A percentile compares a stretch with the other conserved stretches of the same genome.
phyloP scores from a whole-genome alignment of 2,113 vertebrate genomes.

The Orientallactaga bullata region DNA sequence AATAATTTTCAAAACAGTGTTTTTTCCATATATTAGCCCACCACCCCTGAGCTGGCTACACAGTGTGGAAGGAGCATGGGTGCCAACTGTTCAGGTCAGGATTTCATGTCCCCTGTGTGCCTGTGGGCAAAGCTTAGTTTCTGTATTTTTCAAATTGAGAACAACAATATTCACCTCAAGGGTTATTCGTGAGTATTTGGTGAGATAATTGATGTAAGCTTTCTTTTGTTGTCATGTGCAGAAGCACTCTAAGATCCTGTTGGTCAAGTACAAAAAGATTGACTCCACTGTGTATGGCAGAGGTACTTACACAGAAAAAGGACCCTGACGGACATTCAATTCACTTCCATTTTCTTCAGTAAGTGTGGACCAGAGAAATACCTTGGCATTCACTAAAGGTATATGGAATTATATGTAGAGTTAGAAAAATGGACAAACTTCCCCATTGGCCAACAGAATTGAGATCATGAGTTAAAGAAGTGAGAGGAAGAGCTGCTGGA shows the following conservation, averaged over 20 bases:
- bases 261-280: background rate
- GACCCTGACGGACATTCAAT: background rate
- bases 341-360: background rate
- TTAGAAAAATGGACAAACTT: background rate
- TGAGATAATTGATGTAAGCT: conserved; percentile 2
- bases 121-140: conserved; percentile 24
- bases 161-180: background rate
- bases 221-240: background rate
- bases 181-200: background rate
- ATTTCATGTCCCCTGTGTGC: background rate
- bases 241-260: background rate
- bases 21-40: background rate
- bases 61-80: background rate
- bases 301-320: background rate
- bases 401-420: background rate
- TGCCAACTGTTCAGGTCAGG: background rate
- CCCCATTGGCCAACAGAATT: background rate
- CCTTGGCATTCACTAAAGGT: background rate
- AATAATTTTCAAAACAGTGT: conserved; percentile 1
- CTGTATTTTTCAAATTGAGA: conserved; percentile 10
- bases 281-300: background rate
- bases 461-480: background rate
- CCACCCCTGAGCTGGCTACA: background rate
- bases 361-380: conserved; percentile 13
- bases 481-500: background rate